Conservation (phyloP, 2,113 vertebrate species). For the Cyanistes caeruleus region DNA sequence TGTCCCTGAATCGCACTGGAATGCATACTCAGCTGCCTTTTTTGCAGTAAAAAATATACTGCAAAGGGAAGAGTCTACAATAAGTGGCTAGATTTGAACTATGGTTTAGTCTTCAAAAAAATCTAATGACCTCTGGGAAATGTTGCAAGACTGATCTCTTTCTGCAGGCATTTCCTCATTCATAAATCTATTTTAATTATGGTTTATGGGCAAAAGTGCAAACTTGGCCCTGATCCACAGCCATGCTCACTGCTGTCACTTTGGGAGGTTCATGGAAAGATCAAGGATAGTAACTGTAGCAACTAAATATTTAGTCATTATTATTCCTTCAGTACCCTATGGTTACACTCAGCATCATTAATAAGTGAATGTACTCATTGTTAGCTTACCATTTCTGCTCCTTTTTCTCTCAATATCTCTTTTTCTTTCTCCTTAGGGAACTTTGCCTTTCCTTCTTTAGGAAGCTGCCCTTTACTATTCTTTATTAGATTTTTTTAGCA, state of each 20-base stretch:
- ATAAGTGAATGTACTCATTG: neutral
- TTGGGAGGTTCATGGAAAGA: slow-evolving; percentile 49
- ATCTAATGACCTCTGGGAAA: neutral
- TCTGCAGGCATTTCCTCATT: slow-evolving; percentile 37
- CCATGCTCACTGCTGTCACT: neutral
- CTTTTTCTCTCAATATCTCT: neutral
- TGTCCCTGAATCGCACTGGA: neutral
- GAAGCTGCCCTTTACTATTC: neutral
- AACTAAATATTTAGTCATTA: slow-evolving; percentile 68
- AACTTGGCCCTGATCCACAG: slow-evolving; percentile 16
- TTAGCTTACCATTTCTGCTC: neutral
- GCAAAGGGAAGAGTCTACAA: neutral
- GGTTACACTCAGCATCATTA: neutral
- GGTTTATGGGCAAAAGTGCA: slow-evolving; percentile 6
- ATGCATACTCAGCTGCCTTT: neutral
- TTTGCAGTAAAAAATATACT: neutral
- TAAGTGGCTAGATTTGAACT: neutral
- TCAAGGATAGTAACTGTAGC: slow-evolving; percentile 60
- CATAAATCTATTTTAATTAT: slow-evolving; percentile 54
- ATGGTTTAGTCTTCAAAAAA: slow-evolving; percentile 2
- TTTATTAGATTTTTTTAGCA: neutral
- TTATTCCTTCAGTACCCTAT: slow-evolving; percentile 37
- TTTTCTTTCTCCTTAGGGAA: neutral
- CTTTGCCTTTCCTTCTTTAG: neutral
- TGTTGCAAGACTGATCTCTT: slow-evolving; percentile 39